Evolutionary conservation across 1,140 invertebrate genomes (phyloP).

Genomic region (Bombus waltoni): DNA sequence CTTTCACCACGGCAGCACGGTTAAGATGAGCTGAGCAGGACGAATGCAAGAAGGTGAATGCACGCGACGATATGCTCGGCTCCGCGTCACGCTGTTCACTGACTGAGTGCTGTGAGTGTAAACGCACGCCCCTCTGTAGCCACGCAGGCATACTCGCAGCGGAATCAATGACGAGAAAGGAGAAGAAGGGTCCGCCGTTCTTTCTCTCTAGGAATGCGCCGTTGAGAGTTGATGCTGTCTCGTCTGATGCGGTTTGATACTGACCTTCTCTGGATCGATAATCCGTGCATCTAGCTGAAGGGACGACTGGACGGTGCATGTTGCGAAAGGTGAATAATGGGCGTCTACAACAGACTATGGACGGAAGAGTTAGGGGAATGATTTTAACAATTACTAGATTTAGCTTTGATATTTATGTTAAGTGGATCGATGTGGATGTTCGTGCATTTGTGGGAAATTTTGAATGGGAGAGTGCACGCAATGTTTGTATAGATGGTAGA

Average conservation of each 20-base stretch:
- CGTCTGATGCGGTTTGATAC: neutral
- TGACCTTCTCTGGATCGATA: neutral
- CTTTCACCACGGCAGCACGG: neutral
- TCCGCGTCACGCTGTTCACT: conserved; percentile 39
- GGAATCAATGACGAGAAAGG: conserved; percentile 23
- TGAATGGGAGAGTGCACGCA: too few relatives aligned
- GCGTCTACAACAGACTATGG: neutral
- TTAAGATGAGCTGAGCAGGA: neutral
- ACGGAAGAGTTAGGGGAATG: neutral
- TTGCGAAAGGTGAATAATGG: neutral
- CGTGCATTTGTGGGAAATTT: too few relatives aligned
- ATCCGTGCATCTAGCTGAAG: neutral
- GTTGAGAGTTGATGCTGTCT: neutral
- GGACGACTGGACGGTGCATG: neutral
- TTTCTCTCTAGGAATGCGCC: neutral
- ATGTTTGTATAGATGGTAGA: too few relatives aligned
- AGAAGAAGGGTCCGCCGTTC: too few relatives aligned
- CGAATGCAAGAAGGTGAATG: neutral
- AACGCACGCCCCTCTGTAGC: neutral
- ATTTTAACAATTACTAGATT: neutral
- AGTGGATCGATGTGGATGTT: too few relatives aligned
- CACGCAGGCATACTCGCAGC: neutral
- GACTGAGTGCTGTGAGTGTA: neutral
- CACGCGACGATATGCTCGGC: neutral
- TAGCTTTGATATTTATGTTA: too few relatives aligned